Evolutionary conservation across 1,140 invertebrate species (phyloP), one percentile per base, ranked within the genome.

Genomic region (Solen grandis): DNA sequence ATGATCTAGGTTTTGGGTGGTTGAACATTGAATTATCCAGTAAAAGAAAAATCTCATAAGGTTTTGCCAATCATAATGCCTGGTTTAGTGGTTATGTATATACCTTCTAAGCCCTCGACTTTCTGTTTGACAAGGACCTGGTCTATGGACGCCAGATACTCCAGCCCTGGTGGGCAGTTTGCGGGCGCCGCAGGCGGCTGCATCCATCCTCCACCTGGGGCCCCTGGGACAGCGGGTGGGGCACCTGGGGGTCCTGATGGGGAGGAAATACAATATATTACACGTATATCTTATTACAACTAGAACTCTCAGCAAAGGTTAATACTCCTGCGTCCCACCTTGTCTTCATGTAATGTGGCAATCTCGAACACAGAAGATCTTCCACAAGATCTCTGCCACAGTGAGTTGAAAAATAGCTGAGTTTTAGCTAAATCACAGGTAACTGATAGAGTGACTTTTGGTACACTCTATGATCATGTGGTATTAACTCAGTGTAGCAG

Each of bases 131-230:
- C 94, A 72, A 97, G 93, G 55, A 98, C 93, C 85, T 96, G 95
- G 92, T 98, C 97, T 94, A 98, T 95, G 94, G 94, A 94, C 91
- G 96, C 96, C 93, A 98, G 95, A 94, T 97, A 98, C 94, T 97
- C 97, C 94, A 99, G 95, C 83, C 97, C 97, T 88, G 95, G 96
- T 66, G 96, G 97, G 93, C 96, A 97, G 90, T 95, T 96, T 91
- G 94, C 95, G 85, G 94, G 94, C 93, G 94, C 93, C 77, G 95
- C 96, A 90, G 92, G 94, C 2, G 78, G 72, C 14, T 66, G 74
- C 27, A 62, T 55, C 84, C 85, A 86, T 35, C 84, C 84, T 29
- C 50, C 79, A 4, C 62, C 75, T 69, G 70, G 81, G 1, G 54
- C 60, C 38, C n/a, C 60, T 31, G 59, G 22, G 63, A 25, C 29